phyloP scores from a whole-genome alignment of 64 coral and sea anemone genomes.

The Montipora sp. region DNA sequence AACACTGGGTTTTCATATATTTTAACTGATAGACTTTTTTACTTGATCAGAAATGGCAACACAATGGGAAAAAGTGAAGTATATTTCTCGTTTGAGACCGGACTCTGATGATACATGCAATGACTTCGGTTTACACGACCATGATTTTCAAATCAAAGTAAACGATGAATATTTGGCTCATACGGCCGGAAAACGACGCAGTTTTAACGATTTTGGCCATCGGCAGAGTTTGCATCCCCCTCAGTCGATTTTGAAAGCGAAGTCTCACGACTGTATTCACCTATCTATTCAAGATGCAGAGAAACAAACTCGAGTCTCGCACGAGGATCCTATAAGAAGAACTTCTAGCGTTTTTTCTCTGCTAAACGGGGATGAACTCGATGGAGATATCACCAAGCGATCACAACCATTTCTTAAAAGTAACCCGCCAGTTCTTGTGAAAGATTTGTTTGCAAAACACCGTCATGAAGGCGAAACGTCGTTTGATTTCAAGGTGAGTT shows the following conservation, averaged over 20 bases:
- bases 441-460: slow-evolving; percentile 11
- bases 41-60: slow-evolving; percentile 11
- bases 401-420: not conserved
- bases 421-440: not conserved
- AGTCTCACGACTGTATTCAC: not conserved
- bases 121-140: not conserved
- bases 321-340: not conserved
- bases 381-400: slow-evolving; percentile 11
- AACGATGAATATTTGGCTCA: slow-evolving; percentile 1
- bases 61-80: slow-evolving; percentile 34
- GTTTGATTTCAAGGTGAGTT: slow-evolving; percentile 11
- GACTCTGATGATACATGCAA: not conserved
- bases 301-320: not conserved
- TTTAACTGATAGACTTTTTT: not conserved
- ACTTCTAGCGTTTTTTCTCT: not conserved
- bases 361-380: not conserved
- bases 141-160: not conserved
- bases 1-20: not conserved
- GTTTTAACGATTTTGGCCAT: not conserved
- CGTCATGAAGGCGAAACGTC: not conserved
- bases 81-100: slow-evolving; percentile 15
- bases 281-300: not conserved
- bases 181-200: not conserved
- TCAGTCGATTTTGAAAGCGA: slow-evolving; percentile 9
- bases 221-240: not conserved